Base-by-base conservation (phyloP, 2,888 invertebrate species). In the Vanessa cardui region DNA sequence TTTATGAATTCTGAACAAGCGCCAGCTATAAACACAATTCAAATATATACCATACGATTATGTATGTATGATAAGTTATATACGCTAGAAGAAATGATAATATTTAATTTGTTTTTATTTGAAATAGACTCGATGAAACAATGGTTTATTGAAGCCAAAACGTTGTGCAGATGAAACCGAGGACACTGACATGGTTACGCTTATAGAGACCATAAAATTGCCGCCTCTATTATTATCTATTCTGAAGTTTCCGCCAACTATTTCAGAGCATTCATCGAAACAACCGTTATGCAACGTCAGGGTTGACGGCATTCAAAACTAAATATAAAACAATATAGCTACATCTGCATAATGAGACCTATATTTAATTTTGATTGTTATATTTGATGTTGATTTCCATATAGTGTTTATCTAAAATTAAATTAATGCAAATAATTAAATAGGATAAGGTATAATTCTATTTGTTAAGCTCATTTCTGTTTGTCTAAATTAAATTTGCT, bases 171-270 rank as follows among this genome's bases (percentile, higher is more conserved):
- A 68, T 70, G 71, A 73, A 69, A 46, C 47, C 70, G 83, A 83
- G 87, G 84, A 82, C 87, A 84, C 78, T 86, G 81, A 89, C 91
- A 84, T 77, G 83, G 88, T 88, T 86, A 87, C 85, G 83, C 79
- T 81, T 78, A 76, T 80, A 86, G 81, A 80, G 75, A 90, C 85
- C 89, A 88, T 90, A 85, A 90, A 90, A 91, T 89, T 85, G 80
- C 77, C 70, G 79, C 74, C 77, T 80, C 81, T 74, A 76, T 78
- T 75, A 87, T 84, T 87, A 83, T 87, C 83, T 84, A 78, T 81
- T 83, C 81, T 77, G 79, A 80, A 79, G 75, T 85, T 88, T 87
- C 88, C 89, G 84, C 81, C 80, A 83, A 80, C 80, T 69, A 70
- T 74, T 72, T 73, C 65, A 68, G 67, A 45, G 58, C 66, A 69